Base-by-base conservation (phyloP, 2,113 vertebrate genomes). In the Poeciliopsis turrubarensis region DNA sequence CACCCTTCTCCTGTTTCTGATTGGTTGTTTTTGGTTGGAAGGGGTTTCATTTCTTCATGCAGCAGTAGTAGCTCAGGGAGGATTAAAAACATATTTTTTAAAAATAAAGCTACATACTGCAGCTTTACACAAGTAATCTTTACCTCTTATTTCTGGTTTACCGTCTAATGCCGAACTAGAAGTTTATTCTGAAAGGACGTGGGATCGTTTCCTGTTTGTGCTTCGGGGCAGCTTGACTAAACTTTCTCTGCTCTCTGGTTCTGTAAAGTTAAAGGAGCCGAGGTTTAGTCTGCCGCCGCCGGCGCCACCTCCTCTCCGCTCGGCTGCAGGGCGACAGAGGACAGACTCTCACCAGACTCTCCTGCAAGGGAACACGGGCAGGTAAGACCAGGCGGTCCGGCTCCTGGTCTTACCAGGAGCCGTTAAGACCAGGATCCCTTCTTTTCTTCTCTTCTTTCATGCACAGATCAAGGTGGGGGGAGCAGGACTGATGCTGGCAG, bases 241-340 rank as follows among this genome's bases (percentile, higher is more conserved):
- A 26, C 1, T 7, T 39, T 60, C 70, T 47, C 17, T 10, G 25
- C 73, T 76, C 70, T 47, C 30, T 51, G 73, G n/a, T 67, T 73
- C 25, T 88, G 77, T 60, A 84, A 60, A 81, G n/a, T 83, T 61
- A 77, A 68, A 87, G 78, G 62, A 84, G 87, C 84, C 26, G 83
- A 87, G 75, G 84, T 79, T 89, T 81, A 80, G 82, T 87, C 83
- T 78, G 85, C 77, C 87, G 80, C 84, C 78, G 73, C 84, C 87
- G 80, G 86, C 78, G 73, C 84, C 84, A 80, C 85, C 85, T 90
- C 86, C 87, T 84, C 87, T 76, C 73, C 64, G 60, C 81, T 82
- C 70, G 57, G 83, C 88, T 65, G 78, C 87, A 66, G 83, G 75
- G 44, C 15, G 44, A 47, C 44, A 47, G 83, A 72, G 72, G 81